Percentiles rank a stretch among this genome's conserved stretches.
These are phyloP conservation scores for Heterodera schachtii DNA, from an alignment of 1,140 invertebrate genomes.

Conservation along the genomic window DNA sequence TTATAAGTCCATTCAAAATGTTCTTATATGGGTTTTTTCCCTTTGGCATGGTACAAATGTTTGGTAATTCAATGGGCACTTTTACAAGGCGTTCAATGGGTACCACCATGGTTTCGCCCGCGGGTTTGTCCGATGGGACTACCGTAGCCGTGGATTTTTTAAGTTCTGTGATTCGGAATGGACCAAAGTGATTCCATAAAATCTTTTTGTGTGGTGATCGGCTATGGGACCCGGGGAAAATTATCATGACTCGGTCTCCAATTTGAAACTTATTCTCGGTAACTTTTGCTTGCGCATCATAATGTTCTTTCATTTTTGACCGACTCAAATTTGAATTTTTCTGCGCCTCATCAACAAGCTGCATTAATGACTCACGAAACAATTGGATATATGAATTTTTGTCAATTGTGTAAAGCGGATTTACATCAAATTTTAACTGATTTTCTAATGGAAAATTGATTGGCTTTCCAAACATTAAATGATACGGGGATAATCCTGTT, in stretches of 20 bases:
- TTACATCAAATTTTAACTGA: not conserved
- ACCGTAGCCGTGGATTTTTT: too few species aligned
- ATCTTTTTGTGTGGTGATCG: too few species aligned
- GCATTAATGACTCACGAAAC: not conserved
- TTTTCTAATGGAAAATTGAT: not conserved
- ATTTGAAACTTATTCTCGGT: not conserved
- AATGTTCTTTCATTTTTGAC: not conserved
- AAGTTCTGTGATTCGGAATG: not conserved
- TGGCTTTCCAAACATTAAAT: not conserved
- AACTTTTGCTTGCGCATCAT: not conserved
- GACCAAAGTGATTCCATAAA: too few species aligned
- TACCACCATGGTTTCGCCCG: too few species aligned
- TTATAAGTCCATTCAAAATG: too few species aligned
- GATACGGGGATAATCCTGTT: too few species aligned
- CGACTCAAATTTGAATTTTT: not conserved
- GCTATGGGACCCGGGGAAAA: not conserved
- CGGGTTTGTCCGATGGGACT: too few species aligned
- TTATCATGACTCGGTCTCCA: not conserved
- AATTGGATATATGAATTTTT: not conserved
- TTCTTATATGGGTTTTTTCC: too few species aligned
- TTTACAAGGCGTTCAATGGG: too few species aligned
- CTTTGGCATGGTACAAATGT: too few species aligned
- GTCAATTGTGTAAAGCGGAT: not conserved
- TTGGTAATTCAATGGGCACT: too few species aligned
- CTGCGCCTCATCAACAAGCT: not conserved